These are phyloP conservation scores for Chaetodon trifasciatus DNA, from an alignment of 2,797 vertebrate genomes.

Conservation along the genomic window DNA sequence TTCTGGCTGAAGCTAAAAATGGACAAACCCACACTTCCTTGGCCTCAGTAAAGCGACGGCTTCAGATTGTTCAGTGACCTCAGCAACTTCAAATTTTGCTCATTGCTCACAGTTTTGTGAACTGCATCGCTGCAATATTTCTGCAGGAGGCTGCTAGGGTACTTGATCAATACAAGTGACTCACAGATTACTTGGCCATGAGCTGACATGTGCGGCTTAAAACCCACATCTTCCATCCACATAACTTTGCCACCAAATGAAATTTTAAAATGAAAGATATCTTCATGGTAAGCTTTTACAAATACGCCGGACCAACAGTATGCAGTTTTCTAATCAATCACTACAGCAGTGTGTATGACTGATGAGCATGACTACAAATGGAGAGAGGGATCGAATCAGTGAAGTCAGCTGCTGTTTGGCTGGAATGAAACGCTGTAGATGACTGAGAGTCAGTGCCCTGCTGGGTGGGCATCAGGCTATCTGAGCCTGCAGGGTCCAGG, in stretches of 20 bases:
- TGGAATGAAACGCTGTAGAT: constrained; percentile 10
- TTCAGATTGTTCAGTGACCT: constrained; percentile 19
- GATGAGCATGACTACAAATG: constrained; percentile 16
- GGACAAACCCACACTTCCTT: constrained; percentile 15
- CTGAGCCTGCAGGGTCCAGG: constrained; percentile 5
- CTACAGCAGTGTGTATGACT: not conserved
- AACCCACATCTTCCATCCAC: not conserved
- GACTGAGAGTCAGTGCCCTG: not conserved
- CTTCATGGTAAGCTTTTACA: not conserved
- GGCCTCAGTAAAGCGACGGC: not conserved
- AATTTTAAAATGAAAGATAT: not conserved
- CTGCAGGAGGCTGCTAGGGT: constrained; percentile 28
- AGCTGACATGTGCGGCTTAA: constrained; percentile 7
- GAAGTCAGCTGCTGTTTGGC: constrained; percentile 22
- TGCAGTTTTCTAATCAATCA: constrained; percentile 23
- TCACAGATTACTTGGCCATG: constrained; percentile 30
- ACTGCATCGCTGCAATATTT: constrained; percentile 19
- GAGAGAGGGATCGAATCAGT: constrained; percentile 25
- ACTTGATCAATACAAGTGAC: constrained; percentile 28
- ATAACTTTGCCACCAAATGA: not conserved
- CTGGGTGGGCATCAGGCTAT: not conserved
- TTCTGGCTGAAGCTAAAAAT: constrained; percentile 37
- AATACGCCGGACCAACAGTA: not conserved
- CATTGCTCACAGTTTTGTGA: constrained; percentile 2
- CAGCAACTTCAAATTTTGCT: constrained; percentile 23